A percentile compares a stretch with the other conserved stretches of the same genome.
phyloP scores from a whole-genome alignment of 2,797 vertebrate species.

The Sebastes taczanowskii region DNA sequence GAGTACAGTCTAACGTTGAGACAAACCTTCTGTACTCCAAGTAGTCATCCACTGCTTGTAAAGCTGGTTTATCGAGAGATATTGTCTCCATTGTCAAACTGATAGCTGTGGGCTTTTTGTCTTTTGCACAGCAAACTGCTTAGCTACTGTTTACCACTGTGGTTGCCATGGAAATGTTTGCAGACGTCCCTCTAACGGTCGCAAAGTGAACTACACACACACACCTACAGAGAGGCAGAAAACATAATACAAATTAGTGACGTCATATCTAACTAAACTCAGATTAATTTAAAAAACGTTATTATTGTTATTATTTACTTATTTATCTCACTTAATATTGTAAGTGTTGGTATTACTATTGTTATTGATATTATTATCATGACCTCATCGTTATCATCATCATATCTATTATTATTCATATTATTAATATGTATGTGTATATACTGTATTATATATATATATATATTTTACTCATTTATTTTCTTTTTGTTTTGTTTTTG shows the following conservation, averaged over 20 bases:
- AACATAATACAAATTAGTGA: background rate
- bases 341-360: too few relatives aligned
- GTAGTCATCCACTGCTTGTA: conserved; percentile 76
- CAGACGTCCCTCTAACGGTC: conserved; percentile 40
- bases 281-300: background rate
- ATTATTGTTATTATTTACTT: too few relatives aligned
- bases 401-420: too few relatives aligned
- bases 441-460: too few relatives aligned
- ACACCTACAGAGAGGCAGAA: background rate
- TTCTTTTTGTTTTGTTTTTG: too few relatives aligned
- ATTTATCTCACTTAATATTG: too few relatives aligned
- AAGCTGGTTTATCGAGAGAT: conserved; percentile 37
- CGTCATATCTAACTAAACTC: background rate
- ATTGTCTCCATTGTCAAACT: conserved; percentile 64
- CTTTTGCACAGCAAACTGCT: background rate
- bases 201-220: background rate
- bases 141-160: conserved; percentile 19
- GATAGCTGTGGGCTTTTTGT: background rate
- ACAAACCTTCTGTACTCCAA: conserved; percentile 80
- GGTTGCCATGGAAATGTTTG: conserved; percentile 64
- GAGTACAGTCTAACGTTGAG: background rate
- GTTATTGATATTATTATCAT: too few relatives aligned
- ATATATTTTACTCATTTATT: too few relatives aligned
- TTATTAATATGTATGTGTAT: too few relatives aligned
- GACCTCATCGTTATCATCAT: too few relatives aligned